phyloP scores from a whole-genome alignment of 1,140 invertebrate species.

The Anagrus nilaparvatae region DNA sequence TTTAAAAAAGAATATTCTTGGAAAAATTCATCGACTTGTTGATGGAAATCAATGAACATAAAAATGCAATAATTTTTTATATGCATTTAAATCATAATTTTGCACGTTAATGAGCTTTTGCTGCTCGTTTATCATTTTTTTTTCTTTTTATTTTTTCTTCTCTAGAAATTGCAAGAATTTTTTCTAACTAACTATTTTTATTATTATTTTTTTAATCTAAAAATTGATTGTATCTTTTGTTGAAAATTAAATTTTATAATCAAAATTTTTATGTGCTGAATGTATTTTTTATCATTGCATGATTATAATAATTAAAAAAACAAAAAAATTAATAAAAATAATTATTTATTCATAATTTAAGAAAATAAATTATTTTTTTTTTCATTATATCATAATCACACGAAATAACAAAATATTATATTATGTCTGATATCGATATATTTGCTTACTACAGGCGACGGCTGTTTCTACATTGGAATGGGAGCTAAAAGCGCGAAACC shows the following conservation, averaged over 20 bases:
- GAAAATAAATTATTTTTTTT: neutral
- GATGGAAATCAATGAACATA: slow-evolving; percentile 3
- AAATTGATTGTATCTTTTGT: too few species aligned
- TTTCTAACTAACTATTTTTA: slow-evolving; percentile 13
- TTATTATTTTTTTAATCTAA: too few species aligned
- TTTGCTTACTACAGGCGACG: slow-evolving; percentile 69
- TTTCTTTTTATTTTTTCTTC: slow-evolving; percentile 10
- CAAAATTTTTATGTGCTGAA: too few species aligned
- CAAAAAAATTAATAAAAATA: too few species aligned
- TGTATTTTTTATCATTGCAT: too few species aligned
- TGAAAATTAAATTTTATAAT: too few species aligned
- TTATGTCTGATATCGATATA: slow-evolving; percentile 39
- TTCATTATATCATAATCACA: slow-evolving; percentile 14
- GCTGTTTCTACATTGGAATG: slow-evolving; percentile 90
- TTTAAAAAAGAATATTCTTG: neutral
- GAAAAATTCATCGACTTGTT: slow-evolving; percentile 28
- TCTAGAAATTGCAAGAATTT: slow-evolving; percentile 3
- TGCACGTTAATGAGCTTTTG: slow-evolving; percentile 36
- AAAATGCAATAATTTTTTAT: slow-evolving; percentile 15
- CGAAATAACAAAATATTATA: slow-evolving; percentile 14
- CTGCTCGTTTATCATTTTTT: slow-evolving; percentile 12
- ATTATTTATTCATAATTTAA: neutral
- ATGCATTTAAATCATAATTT: slow-evolving; percentile 12
- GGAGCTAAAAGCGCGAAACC: slow-evolving; percentile 68
- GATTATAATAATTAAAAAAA: neutral